Evolutionary conservation across 2,888 invertebrate species (phyloP), one percentile per base, ranked within the genome.

Genomic region (Pherbina coryleti): DNA sequence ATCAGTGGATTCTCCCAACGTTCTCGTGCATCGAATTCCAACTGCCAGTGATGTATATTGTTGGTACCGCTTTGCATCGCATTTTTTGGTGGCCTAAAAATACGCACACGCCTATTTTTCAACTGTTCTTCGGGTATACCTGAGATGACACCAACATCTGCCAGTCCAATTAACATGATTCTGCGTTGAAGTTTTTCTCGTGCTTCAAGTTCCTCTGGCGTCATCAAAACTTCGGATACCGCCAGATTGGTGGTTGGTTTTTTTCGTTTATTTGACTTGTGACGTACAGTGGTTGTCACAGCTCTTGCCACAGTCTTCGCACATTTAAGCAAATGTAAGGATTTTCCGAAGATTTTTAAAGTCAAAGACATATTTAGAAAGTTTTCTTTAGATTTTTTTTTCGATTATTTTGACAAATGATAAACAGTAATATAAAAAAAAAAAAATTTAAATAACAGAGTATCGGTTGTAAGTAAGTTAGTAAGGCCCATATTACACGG

Each of bases 1-100:
- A 99, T 99, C 9, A 98, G 92, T 0, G 98, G 97, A 90, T 99
- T 99, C 88, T 99, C 99, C 99, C 99, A 99, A 84, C 99, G 93
- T 89, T 98, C 96, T 72, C 97, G 93, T 31, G 93, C 96, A 84
- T 99, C 99, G 90, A 99, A 98, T 86, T 98, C 97, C 90, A 99
- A 96, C 88, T 95, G 94, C 99, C 99, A 99, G 74, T 92, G 92
- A 34, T 95, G 92, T 8, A 95, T 93, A 87, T 97, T 98, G 88
- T 94, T 93, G 5, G 97, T 97, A 22, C 99, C 99, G 84, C 98
- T 98, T 90, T 99, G 99, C 97, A 98, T 98, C 0, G 98, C 94
- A 91, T 96, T 98, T 89, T 97, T 97, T 0, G 98, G 90, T n/a
- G 98, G 98, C 81, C 94, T 92, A 89, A 93, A 97, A 85, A 99